Base-by-base conservation (phyloP, 2,888 invertebrate species). In the Temnothorax unifasciatus region DNA sequence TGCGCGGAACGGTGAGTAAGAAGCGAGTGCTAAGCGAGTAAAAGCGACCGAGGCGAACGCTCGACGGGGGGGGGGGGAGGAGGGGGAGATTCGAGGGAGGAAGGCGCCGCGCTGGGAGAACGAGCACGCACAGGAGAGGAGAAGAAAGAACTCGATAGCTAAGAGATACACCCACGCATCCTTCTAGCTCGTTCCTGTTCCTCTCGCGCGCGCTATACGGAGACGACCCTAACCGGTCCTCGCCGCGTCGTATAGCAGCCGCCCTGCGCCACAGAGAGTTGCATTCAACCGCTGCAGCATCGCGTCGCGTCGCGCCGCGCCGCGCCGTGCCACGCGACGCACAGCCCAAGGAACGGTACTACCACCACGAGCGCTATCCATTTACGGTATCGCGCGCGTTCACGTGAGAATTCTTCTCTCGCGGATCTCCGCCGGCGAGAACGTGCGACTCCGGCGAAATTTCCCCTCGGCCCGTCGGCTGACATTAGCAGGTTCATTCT, bases 81-180 rank as follows among this genome's bases (percentile, higher is more conserved):
- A 38, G 64, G 29, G 13, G 68, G 38, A 44, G 61, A 59, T 25
- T 21, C 15, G 64, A 15, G 57, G 64, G 29, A 13, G 68, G 63
- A 68, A 52, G 69, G 79, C 4, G 6, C 6, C 50, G 79, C 4
- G 6, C 4, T 41, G 75, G 47, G 69, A 74, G 64, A 47, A 59
- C 66, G 73, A 76, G 61, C 75, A 57, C 61, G 71, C 59, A 75
- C 71, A 69, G 69, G 74, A 83, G 86, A 88, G 82, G 75, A 83
- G 90, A 85, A 90, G 85, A 87, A 87, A 90, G 83, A 85, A 79
- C 83, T 86, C 86, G 88, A 91, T 90, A 90, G 89, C 88, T 89
- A 87, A 91, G 90, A 91, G 89, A 86, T 90, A 85, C 90, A 87
- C 90, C 90, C 91, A 90, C 90, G 90, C 90, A 61, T 71, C 64